phyloP scores from a whole-genome alignment of 2,888 invertebrate genomes.

The Drosophila yooni region DNA sequence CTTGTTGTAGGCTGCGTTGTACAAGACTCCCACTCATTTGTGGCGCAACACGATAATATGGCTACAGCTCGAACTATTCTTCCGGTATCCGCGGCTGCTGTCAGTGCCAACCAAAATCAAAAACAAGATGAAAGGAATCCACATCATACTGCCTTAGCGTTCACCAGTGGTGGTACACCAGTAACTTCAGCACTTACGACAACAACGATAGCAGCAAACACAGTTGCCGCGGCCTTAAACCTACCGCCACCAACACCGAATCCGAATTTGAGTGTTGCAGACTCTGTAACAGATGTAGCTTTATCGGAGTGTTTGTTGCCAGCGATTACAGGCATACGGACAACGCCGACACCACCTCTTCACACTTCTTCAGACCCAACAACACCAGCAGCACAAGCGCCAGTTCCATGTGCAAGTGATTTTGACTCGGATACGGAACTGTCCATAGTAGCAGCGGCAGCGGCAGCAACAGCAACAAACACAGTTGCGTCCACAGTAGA shows the following conservation, averaged over 20 bases:
- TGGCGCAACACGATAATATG: slow-evolving; percentile 17
- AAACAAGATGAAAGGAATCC: slow-evolving; percentile 21
- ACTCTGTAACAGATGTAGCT: slow-evolving; percentile 26
- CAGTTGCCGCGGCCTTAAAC: slow-evolving; percentile 38
- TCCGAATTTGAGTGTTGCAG: slow-evolving; percentile 50
- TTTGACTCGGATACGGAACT: slow-evolving; percentile 84
- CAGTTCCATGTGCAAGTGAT: slow-evolving; percentile 75
- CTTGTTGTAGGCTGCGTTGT: slow-evolving; percentile 21
- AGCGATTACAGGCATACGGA: slow-evolving; percentile 31
- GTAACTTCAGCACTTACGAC: slow-evolving; percentile 13
- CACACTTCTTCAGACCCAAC: slow-evolving; percentile 15
- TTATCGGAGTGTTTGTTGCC: slow-evolving; percentile 48
- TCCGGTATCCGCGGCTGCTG: slow-evolving; percentile 7
- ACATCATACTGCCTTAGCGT: slow-evolving; percentile 5
- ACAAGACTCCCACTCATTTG: slow-evolving; percentile 21
- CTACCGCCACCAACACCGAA: slow-evolving; percentile 76
- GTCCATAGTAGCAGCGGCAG: slow-evolving; percentile 80
- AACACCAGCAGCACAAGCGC: slow-evolving; percentile 8
- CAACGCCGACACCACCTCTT: slow-evolving; percentile 34
- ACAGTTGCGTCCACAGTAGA: slow-evolving; percentile 10
- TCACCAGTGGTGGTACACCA: slow-evolving; percentile 18
- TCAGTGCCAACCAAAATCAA: slow-evolving; percentile 25
- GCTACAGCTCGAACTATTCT: slow-evolving; percentile 6
- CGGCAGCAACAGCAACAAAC: slow-evolving; percentile 33
- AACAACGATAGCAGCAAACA: slow-evolving; percentile 27